These are phyloP conservation scores for Anguilla obscura DNA, from an alignment of 2,797 vertebrate genomes.

Conservation along the genomic window DNA sequence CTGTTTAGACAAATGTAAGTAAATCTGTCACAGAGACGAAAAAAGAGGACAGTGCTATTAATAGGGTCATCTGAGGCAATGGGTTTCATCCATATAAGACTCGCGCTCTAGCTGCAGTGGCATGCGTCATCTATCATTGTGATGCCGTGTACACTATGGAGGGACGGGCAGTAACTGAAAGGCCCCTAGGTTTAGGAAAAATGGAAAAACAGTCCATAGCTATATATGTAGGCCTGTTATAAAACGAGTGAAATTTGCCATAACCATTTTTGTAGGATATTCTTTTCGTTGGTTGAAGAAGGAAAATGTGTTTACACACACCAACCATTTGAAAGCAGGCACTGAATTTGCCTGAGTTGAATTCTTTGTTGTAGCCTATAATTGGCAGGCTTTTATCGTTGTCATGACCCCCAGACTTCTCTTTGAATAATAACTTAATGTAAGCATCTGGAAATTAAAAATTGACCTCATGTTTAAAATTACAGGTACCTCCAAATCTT, in stretches of 20 bases:
- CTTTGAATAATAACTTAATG: neutral
- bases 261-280: neutral
- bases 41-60: neutral
- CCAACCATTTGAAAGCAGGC: neutral
- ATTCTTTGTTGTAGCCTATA: neutral
- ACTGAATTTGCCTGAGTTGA: neutral
- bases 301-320: neutral
- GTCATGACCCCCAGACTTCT: neutral
- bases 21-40: neutral
- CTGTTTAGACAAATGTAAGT: conserved; percentile 5
- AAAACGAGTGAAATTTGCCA: neutral
- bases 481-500: neutral
- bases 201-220: neutral
- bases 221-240: neutral
- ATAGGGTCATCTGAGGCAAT: conserved; percentile 17
- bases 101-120: neutral
- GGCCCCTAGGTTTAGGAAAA: neutral
- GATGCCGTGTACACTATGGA: neutral
- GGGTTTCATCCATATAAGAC: neutral
- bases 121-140: neutral
- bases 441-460: neutral
- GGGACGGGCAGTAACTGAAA: neutral
- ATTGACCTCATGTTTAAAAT: neutral
- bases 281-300: neutral
- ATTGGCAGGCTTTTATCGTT: neutral